phyloP scores from a whole-genome alignment of 2,113 vertebrate genomes.

The Eolophus roseicapilla region DNA sequence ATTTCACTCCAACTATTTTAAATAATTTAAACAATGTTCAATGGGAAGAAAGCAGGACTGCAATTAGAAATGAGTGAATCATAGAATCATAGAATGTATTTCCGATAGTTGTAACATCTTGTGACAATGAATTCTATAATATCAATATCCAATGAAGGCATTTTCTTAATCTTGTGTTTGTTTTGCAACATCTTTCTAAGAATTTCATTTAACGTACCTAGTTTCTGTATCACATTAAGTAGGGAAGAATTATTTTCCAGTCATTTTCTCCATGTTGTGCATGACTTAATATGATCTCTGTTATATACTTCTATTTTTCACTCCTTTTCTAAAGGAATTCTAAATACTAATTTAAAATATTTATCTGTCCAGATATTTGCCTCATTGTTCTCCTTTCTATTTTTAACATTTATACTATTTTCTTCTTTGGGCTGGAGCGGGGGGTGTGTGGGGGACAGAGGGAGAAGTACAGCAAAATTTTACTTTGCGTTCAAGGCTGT shows the following conservation, averaged over 20 bases:
- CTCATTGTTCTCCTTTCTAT: background rate
- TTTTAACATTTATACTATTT: background rate
- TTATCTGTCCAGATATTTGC: background rate
- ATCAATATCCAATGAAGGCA: background rate
- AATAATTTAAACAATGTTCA: background rate
- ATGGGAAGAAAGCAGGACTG: background rate
- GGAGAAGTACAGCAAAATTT: background rate
- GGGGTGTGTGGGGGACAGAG: background rate
- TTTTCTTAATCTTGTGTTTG: background rate
- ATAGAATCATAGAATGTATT: background rate
- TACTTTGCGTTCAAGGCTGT: background rate
- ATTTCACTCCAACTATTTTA: background rate
- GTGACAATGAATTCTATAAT: background rate
- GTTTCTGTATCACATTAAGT: background rate
- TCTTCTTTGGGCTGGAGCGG: background rate
- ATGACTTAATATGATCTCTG: background rate
- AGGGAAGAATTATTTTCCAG: background rate
- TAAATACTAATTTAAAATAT: background rate
- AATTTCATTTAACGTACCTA: background rate
- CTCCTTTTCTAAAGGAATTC: background rate
- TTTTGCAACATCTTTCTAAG: background rate
- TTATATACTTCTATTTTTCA: background rate
- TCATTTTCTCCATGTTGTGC: background rate
- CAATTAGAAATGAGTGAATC: background rate
- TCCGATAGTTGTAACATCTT: background rate